Evolutionary conservation across 2,797 vertebrate species (phyloP).

Genomic region (Eulemur rubriventer): DNA sequence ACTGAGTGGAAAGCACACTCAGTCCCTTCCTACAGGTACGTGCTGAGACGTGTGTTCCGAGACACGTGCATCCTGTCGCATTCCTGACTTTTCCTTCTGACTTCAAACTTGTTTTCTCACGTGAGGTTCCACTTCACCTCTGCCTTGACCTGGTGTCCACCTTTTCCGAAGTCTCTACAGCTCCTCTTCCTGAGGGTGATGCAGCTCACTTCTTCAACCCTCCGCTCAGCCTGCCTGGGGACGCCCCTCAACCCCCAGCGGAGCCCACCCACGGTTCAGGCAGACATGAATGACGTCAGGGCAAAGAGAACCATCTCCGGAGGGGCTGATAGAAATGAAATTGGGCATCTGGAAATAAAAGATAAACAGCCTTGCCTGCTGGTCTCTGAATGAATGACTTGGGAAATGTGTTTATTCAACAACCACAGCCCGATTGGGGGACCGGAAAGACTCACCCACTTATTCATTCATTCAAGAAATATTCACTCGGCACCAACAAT

Average conservation of each 20-base stretch:
- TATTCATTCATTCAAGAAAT: neutral
- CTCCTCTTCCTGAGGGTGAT: neutral
- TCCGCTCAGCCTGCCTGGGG: neutral
- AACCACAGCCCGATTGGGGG: neutral
- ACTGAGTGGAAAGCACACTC: neutral
- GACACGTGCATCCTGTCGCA: fast-evolving
- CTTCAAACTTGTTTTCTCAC: neutral
- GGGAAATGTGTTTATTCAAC: neutral
- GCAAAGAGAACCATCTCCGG: neutral
- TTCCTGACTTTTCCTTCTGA: neutral
- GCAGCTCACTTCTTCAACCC: neutral
- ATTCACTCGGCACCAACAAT: neutral
- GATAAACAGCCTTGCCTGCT: neutral
- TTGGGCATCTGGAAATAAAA: neutral
- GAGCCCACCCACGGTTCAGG: neutral
- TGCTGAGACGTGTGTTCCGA: neutral
- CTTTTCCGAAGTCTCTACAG: neutral
- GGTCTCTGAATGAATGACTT: neutral
- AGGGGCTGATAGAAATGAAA: neutral
- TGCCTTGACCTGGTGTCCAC: neutral
- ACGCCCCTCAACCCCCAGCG: neutral
- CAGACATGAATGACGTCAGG: neutral
- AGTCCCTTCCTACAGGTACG: neutral
- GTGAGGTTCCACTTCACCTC: neutral
- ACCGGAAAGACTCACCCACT: neutral